Base-by-base conservation (phyloP, 1,140 invertebrate genomes). In the Zaprionus kolodkinae region DNA sequence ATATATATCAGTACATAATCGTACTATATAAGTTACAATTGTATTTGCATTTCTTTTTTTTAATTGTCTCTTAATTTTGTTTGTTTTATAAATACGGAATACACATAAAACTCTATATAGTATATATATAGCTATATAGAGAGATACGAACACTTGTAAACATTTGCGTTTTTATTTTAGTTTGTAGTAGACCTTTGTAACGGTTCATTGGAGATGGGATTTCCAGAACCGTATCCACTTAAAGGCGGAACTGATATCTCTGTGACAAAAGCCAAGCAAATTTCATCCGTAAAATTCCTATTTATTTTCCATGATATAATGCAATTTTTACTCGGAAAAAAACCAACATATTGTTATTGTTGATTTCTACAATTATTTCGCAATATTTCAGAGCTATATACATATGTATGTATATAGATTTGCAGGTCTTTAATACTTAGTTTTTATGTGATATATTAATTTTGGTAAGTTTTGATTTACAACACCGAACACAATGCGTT, bases 21-120 rank as follows among this genome's bases (percentile, higher is more conserved):
- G 15, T 12, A 35, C 33, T 35, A 45, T 21, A n/a, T 63, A 69
- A 69, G 57, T 74, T 69, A 57, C 25, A 57, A 48, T 38, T 74
- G 33, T 70, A 63, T 56, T 74, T 65, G 66, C 59, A 74, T 69
- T 70, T 74, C 12, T 35, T n/a, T 62, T n/a, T 62, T 56, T 48
- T 7, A 43, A 45, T 48, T 74, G 27, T 54, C 9, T 54, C 55
- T 40, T 64, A 27, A 30, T 17, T 48, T 45, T 25, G 45, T 48
- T 36, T 60, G 17, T 70, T 62, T 15, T 11, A 33, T 21, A 15
- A 64, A 64, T 57, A 72, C 27, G 27, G 27, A 30, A 30, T 74
- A 62, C 38, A 62, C 50, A 13, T 55, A 25, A 25, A n/a, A 6
- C n/a, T 55, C 12, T 43, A 40, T 43, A 54, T 17, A 30, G 33